Percentiles rank a stretch among this genome's conserved stretches.
Conservation (phyloP, 2,888 invertebrate genomes). For the Alloplasta piceator region DNA sequence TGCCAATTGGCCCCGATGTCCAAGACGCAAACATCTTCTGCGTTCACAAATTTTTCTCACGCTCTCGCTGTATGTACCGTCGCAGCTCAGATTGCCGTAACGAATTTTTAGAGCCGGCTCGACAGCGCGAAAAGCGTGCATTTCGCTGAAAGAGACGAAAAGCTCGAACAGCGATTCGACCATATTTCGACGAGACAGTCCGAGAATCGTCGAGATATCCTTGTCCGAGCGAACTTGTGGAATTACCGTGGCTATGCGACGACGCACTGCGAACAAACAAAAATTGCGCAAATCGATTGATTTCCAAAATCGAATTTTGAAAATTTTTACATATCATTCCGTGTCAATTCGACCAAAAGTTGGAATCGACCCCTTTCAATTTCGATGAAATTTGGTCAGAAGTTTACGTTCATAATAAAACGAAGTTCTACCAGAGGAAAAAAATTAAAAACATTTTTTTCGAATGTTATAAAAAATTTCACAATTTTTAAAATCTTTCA, state of each 20-base stretch:
- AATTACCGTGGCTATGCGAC: conserved; percentile 85
- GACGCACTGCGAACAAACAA: conserved; percentile 85
- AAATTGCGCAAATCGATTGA: conserved; percentile 74
- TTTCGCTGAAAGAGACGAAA: conserved; percentile 87
- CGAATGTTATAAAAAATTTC: too few relatives aligned
- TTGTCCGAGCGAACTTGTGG: conserved; percentile 87
- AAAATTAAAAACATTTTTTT: too few relatives aligned
- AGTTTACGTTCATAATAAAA: too few relatives aligned
- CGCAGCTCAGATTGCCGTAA: conserved; percentile 83
- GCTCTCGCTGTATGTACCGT: conserved; percentile 73
- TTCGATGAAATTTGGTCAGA: too few relatives aligned
- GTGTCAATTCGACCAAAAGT: too few relatives aligned
- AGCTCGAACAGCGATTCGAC: conserved; percentile 87
- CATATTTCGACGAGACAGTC: conserved; percentile 81
- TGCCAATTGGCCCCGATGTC: conserved; percentile 85
- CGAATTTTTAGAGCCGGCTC: conserved; percentile 90
- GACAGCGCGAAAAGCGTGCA: conserved; percentile 91
- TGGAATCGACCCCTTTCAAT: too few relatives aligned
- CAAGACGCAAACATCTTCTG: conserved; percentile 79
- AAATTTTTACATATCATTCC: background rate
- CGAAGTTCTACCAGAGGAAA: too few relatives aligned
- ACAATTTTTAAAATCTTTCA: too few relatives aligned
- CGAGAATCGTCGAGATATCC: conserved; percentile 86
- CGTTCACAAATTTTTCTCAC: conserved; percentile 74
- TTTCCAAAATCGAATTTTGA: conserved; percentile 35